These are phyloP conservation scores for Equus quagga DNA, from an alignment of 2,113 vertebrate species.

Conservation along the genomic window DNA sequence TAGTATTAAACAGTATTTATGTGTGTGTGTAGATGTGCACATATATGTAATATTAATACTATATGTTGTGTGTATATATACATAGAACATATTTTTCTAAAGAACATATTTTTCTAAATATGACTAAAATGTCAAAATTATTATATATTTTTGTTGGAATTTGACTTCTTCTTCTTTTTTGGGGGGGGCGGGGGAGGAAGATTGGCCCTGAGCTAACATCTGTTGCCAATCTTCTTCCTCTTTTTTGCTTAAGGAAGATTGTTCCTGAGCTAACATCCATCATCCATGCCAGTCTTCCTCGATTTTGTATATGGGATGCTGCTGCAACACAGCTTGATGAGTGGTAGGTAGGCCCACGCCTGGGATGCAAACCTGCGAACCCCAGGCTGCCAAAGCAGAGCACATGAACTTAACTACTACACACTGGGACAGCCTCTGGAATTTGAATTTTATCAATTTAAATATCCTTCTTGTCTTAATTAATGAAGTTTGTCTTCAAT, in stretches of 20 bases:
- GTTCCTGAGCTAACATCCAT: too few relatives aligned
- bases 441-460: not conserved
- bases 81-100: not conserved
- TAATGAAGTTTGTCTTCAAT: not conserved
- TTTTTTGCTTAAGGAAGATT: too few relatives aligned
- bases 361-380: too few relatives aligned
- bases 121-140: not conserved
- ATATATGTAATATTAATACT: not conserved
- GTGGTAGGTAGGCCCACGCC: too few relatives aligned
- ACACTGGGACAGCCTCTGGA: not conserved
- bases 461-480: not conserved
- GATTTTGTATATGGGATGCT: too few relatives aligned
- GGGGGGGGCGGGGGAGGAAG: too few relatives aligned
- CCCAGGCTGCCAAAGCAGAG: too few relatives aligned
- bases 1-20: not conserved
- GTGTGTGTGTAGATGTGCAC: not conserved
- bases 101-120: slow-evolving; percentile 3
- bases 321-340: too few relatives aligned
- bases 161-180: not conserved
- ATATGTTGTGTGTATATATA: not conserved
- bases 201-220: too few relatives aligned
- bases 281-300: too few relatives aligned
- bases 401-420: too few relatives aligned
- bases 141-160: not conserved
- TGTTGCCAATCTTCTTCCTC: too few relatives aligned